Evolutionary conservation across 2,888 invertebrate species (phyloP).

Genomic region (Anthoptus insignis): DNA sequence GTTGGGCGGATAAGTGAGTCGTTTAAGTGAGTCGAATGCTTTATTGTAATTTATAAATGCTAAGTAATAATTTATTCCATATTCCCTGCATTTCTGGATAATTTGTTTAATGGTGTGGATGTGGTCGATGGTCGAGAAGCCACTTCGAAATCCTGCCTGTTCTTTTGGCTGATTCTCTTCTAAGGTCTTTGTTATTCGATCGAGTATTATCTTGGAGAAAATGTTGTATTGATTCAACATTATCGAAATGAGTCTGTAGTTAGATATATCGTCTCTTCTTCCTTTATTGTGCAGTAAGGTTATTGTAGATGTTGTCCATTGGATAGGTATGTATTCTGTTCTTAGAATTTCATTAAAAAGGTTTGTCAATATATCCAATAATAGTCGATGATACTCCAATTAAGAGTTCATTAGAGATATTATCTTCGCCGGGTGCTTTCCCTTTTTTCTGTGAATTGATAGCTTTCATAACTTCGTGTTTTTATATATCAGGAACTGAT

Average conservation of each 20-base stretch:
- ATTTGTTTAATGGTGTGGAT: constrained; percentile 15
- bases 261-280: constrained; percentile 18
- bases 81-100: constrained; percentile 13
- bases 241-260: constrained; percentile 30
- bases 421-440: constrained; percentile 12
- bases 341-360: constrained; percentile 13
- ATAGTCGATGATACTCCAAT: not conserved
- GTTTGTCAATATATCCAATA: constrained; percentile 1
- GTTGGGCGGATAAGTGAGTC: not conserved
- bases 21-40: constrained; percentile 29
- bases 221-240: constrained; percentile 9
- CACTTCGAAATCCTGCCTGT: constrained; percentile 9
- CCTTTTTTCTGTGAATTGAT: constrained; percentile 1
- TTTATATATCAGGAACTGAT: no score
- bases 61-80: constrained; percentile 19
- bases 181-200: not conserved
- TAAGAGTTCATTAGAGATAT: constrained; percentile 8
- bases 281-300: constrained; percentile 22
- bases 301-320: not conserved
- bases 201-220: not conserved
- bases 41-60: constrained; percentile 36
- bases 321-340: no score
- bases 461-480: not conserved
- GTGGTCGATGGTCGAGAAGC: constrained; percentile 11
- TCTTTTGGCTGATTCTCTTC: constrained; percentile 19